These are phyloP conservation scores for Tribolium castaneum DNA, from an alignment of 1,140 invertebrate genomes.

Conservation along the genomic window DNA sequence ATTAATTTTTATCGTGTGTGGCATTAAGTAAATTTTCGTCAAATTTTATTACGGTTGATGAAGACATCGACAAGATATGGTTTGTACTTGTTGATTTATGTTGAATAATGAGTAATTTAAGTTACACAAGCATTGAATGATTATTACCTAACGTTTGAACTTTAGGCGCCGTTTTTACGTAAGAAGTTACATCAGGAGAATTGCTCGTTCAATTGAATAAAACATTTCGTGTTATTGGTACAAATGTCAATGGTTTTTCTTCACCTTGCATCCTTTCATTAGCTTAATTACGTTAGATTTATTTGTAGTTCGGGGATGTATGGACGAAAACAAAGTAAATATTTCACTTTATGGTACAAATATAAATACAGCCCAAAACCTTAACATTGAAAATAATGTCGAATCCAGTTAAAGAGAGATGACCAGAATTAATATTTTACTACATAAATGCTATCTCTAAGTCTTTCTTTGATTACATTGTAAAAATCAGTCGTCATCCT, in stretches of 20 bases:
- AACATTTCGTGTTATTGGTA: too few species aligned
- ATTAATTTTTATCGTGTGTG: slow-evolving; percentile 18
- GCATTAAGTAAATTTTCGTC: neutral
- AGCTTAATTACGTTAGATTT: too few species aligned
- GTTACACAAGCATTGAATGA: neutral
- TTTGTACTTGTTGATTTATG: slow-evolving; percentile 40
- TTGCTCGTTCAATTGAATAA: too few species aligned
- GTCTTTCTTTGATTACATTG: slow-evolving; percentile 40
- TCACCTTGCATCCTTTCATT: too few species aligned
- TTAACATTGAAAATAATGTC: slow-evolving; percentile 29
- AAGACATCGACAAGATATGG: slow-evolving; percentile 5
- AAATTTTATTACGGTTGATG: slow-evolving; percentile 8
- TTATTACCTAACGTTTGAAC: neutral
- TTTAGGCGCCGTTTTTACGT: too few species aligned
- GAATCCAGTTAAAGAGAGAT: neutral
- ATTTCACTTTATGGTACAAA: slow-evolving; percentile 34
- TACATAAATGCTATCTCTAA: slow-evolving; percentile 36
- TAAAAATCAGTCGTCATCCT: slow-evolving; percentile 54
- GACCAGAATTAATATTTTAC: slow-evolving; percentile 29
- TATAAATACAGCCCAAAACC: slow-evolving; percentile 43
- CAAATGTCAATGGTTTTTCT: too few species aligned
- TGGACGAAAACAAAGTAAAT: neutral
- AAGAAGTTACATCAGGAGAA: neutral
- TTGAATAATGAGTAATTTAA: slow-evolving; percentile 33
- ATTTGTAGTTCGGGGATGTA: neutral